These are phyloP conservation scores for Drosophila melanosoma DNA, from an alignment of 2,888 invertebrate genomes.

Conservation along the genomic window DNA sequence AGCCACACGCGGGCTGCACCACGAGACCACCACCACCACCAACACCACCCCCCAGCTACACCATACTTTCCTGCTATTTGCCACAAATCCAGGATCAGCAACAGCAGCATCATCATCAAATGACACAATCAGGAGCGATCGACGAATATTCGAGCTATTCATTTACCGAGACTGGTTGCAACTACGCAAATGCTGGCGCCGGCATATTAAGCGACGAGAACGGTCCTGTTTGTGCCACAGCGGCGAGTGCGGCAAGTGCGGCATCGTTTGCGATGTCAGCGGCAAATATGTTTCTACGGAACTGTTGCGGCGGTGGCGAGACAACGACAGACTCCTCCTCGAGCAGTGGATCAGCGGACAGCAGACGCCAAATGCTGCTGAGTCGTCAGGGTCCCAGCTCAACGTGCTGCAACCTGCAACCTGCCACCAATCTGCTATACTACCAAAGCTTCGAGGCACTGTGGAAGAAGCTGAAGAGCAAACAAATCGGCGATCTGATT, in stretches of 20 bases:
- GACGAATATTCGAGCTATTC: constrained; percentile 57
- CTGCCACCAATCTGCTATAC: not conserved
- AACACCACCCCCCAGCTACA: constrained; percentile 68
- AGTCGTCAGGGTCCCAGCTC: constrained; percentile 37
- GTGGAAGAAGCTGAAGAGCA: constrained; percentile 80
- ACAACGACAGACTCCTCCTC: constrained; percentile 69
- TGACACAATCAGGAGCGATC: constrained; percentile 25
- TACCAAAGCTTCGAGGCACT: constrained; percentile 76
- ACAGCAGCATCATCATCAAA: constrained; percentile 37
- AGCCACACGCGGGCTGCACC: constrained; percentile 38
- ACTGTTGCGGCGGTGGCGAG: constrained; percentile 78
- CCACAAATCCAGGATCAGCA: constrained; percentile 41
- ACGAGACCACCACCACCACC: constrained; percentile 41
- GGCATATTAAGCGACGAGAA: constrained; percentile 74
- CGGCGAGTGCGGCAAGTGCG: constrained; percentile 22
- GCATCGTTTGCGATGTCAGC: constrained; percentile 65
- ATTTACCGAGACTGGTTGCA: constrained; percentile 73
- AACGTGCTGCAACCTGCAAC: constrained; percentile 4
- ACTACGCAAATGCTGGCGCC: constrained; percentile 80
- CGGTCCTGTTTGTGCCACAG: constrained; percentile 31
- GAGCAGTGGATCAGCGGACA: constrained; percentile 39
- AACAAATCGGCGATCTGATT: constrained; percentile 80
- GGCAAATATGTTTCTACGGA: constrained; percentile 76
- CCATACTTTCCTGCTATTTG: constrained; percentile 44
- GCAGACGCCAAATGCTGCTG: constrained; percentile 43